Conservation (phyloP, 2,888 invertebrate genomes). For the Stictocephala bisonia region DNA sequence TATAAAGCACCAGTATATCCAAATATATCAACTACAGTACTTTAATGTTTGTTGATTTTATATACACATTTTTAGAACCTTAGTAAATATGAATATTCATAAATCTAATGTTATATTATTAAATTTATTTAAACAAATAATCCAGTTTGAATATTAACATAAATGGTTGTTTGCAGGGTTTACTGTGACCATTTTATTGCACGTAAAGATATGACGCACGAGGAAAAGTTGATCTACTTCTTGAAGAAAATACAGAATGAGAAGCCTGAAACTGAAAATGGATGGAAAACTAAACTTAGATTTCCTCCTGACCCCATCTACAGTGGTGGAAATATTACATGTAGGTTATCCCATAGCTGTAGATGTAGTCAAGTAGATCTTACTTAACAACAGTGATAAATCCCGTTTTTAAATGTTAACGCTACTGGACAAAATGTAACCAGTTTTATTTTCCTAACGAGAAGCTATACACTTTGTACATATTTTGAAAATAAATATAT, state of each 20-base stretch:
- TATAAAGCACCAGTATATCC: too few species aligned
- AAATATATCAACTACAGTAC: too few species aligned
- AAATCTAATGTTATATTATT: background rate
- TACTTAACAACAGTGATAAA: too few species aligned
- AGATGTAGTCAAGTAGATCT: too few species aligned
- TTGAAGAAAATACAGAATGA: constrained; percentile 70
- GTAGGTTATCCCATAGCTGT: background rate
- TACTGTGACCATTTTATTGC: constrained; percentile 89
- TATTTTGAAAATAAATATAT: too few species aligned
- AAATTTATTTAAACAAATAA: background rate
- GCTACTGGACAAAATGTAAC: too few species aligned
- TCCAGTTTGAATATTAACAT: background rate
- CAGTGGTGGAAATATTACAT: constrained; percentile 41
- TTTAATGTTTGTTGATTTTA: too few species aligned
- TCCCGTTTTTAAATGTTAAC: too few species aligned
- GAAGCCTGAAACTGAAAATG: constrained; percentile 38
- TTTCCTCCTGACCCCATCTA: constrained; percentile 4
- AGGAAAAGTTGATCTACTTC: constrained; percentile 81
- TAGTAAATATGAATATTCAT: too few species aligned
- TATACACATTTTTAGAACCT: too few species aligned
- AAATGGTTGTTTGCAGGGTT: constrained; percentile 74
- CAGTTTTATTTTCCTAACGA: too few species aligned
- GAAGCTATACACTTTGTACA: too few species aligned
- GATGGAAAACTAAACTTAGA: constrained; percentile 25
- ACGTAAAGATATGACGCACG: constrained; percentile 76